Conservation (phyloP, 1,140 invertebrate genomes). For the Gonioctena quinquepunctata region DNA sequence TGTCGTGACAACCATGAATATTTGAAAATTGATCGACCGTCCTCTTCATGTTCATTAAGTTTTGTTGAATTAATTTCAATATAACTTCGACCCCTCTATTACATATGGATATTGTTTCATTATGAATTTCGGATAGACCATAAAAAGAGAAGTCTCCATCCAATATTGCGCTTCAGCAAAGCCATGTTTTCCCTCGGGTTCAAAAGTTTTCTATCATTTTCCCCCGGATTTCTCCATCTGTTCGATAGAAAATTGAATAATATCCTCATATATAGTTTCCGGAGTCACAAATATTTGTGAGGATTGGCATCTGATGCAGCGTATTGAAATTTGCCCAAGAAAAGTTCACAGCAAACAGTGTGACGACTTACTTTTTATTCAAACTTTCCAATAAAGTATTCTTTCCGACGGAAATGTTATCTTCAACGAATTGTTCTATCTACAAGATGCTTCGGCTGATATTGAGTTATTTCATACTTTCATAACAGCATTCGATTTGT, state of each 20-base stretch:
- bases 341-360: neutral
- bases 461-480: too few relatives aligned
- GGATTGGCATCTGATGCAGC: conserved; percentile 5
- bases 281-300: conserved; percentile 12
- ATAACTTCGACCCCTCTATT: neutral
- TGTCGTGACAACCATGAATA: too few relatives aligned
- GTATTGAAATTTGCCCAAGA: neutral
- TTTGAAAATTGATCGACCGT: too few relatives aligned
- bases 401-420: too few relatives aligned
- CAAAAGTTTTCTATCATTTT: conserved; percentile 1
- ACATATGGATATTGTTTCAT: neutral
- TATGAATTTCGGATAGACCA: neutral
- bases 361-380: neutral
- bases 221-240: neutral
- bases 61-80: too few relatives aligned
- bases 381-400: neutral
- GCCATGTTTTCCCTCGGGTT: neutral
- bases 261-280: conserved; percentile 5
- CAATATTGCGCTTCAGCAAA: neutral
- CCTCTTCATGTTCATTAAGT: too few relatives aligned
- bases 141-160: neutral
- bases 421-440: too few relatives aligned
- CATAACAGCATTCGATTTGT: too few relatives aligned
- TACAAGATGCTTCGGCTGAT: too few relatives aligned
- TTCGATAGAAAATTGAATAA: conserved; percentile 3